These are phyloP conservation scores for Mesaphorura yosii DNA, from an alignment of 1,140 invertebrate species.

Conservation along the genomic window DNA sequence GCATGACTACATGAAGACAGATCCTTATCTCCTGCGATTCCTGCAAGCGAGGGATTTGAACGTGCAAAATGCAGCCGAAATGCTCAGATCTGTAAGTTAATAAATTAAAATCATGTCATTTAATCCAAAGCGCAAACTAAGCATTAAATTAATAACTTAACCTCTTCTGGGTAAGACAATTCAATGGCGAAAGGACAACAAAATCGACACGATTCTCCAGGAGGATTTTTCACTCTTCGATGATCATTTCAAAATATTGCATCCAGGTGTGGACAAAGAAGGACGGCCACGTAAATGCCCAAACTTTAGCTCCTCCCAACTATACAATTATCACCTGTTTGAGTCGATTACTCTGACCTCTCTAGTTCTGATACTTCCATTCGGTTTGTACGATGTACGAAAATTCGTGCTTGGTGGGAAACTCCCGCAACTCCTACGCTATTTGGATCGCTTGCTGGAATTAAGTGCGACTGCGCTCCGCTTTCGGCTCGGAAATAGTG, in stretches of 20 bases:
- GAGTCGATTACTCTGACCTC: background rate
- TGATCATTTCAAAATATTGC: background rate
- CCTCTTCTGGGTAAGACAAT: background rate
- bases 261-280: background rate
- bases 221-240: background rate
- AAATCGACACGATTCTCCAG: background rate
- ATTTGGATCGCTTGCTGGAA: too few species aligned
- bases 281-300: background rate
- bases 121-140: background rate
- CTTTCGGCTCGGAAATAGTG: too few species aligned
- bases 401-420: background rate
- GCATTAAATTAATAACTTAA: background rate
- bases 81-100: conserved; percentile 6
- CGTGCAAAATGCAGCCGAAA: background rate
- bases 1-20: background rate
- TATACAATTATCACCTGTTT: background rate
- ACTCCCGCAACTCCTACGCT: too few species aligned
- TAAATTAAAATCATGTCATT: too few species aligned
- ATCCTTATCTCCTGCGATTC: conserved; percentile 1
- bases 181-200: background rate
- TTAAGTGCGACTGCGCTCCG: too few species aligned
- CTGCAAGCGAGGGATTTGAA: background rate
- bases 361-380: background rate
- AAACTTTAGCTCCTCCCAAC: background rate
- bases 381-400: background rate